Base-by-base conservation (phyloP, 92 coral and sea anemone genomes). In the Heliopora coerulea region DNA sequence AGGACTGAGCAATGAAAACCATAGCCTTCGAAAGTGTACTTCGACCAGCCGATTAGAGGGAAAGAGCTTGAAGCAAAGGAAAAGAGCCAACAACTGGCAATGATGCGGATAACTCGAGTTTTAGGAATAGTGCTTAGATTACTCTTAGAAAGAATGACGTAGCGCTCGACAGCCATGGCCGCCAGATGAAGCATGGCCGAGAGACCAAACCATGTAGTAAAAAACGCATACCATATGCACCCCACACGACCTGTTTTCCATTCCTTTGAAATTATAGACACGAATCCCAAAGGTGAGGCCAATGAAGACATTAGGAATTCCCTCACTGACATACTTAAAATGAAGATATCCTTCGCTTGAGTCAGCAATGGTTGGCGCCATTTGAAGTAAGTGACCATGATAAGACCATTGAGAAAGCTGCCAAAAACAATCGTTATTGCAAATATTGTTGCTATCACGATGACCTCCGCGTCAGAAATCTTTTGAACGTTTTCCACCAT, bases 1-100 rank as follows among this genome's bases (percentile, higher is more conserved):
- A 82, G 82, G 21, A 91, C 65, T 4, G 97, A 88, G 18, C 92
- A 91, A 20, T 75, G 83, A 15, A 85, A 65, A 65, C 28, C 12
- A 30, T 10, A 66, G 62, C 88, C 88, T 75, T 90, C 97, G 15
- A 77, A 81, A 17, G 73, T 77, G 70, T 77, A 91, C 20, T 79
- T 73, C 1, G 90, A 85, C 97, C 97, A 91, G 20, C 93, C 97
- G 11, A 82, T 4, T 3, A 56, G 75, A 11, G 93, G 97, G 13
- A 82, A 79, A 6, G 74, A 48, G 20, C 86, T 70, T 75, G 87
- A 64, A 2, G 66, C 1, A 30, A 91, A 68, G 50, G 97, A 32
- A n/a, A 83, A 79, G 0, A 54, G 0, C 97, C 97, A 91, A 14
- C 81, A 75, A 8, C 42, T 68, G 1, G 61, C 54, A 6, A 84